These are phyloP conservation scores for Calephelis perditalis DNA, from an alignment of 2,888 invertebrate species.

Conservation along the genomic window DNA sequence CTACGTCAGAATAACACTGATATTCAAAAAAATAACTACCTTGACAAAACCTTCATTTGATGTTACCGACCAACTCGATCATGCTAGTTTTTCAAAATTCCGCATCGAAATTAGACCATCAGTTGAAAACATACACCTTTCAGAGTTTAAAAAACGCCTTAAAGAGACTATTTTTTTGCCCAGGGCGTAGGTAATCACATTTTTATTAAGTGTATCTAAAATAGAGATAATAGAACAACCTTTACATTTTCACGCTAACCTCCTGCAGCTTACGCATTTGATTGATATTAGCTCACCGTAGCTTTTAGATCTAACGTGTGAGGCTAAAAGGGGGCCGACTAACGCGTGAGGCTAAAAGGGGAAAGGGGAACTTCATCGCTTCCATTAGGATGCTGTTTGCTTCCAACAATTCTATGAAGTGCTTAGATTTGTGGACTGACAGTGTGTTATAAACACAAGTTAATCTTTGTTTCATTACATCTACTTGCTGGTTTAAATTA, in stretches of 20 bases:
- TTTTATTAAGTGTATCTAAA: no score
- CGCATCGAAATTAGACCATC: no score
- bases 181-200: no score
- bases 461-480: background rate
- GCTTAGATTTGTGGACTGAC: constrained; percentile 2
- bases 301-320: constrained; percentile 19
- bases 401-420: background rate
- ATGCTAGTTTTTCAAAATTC: no score
- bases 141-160: no score
- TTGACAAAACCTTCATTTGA: no score
- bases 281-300: constrained; percentile 44
- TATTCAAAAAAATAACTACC: no score
- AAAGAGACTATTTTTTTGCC: no score
- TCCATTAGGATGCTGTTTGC: constrained; percentile 8
- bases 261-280: constrained; percentile 37
- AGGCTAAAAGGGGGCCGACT: background rate
- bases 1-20: no score
- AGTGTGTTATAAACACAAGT: background rate
- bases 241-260: constrained; percentile 1
- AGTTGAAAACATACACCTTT: no score
- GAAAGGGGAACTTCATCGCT: background rate
- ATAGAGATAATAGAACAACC: background rate
- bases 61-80: no score
- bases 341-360: background rate
- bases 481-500: background rate